phyloP scores from a whole-genome alignment of 2,113 vertebrate species.

The Gasterosteus aculeatus region DNA sequence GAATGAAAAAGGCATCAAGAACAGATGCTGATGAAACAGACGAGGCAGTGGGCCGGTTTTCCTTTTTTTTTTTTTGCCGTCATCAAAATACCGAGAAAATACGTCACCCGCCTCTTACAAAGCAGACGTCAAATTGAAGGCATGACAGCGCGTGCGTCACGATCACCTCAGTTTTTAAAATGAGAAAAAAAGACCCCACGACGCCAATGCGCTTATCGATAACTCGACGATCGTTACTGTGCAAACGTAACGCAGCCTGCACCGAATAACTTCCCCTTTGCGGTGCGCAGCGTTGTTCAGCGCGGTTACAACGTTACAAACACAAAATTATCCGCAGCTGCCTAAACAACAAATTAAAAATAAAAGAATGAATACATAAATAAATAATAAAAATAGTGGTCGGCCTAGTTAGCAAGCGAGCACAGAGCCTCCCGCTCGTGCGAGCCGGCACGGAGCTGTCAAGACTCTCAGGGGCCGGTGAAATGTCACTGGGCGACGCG shows the following conservation, averaged over 20 bases:
- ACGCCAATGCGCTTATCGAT: not conserved
- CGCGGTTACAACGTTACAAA: not conserved
- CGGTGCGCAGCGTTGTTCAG: not conserved
- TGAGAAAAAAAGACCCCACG: not conserved
- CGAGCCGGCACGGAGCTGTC: slow-evolving; percentile 64
- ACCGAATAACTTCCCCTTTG: not conserved
- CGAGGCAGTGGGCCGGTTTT: slow-evolving; percentile 46
- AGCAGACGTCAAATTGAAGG: slow-evolving; percentile 2
- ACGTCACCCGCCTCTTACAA: slow-evolving; percentile 53
- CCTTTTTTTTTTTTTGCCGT: slow-evolving; percentile 25
- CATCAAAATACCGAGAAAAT: slow-evolving; percentile 67
- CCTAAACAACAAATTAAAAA: not conserved
- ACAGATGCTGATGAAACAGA: slow-evolving; percentile 54
- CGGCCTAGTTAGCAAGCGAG: slow-evolving; percentile 71
- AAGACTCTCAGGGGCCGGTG: slow-evolving; percentile 52
- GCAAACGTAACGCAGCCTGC: not conserved
- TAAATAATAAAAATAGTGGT: slow-evolving; percentile 18
- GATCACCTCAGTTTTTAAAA: not conserved
- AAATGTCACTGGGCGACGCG: slow-evolving; percentile 62
- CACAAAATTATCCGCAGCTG: not conserved
- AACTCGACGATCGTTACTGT: not conserved
- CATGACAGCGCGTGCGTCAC: not conserved
- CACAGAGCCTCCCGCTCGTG: slow-evolving; percentile 40
- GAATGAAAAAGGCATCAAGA: slow-evolving; percentile 4
- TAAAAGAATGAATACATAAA: too few species aligned